Base-by-base conservation (phyloP, 1,140 invertebrate genomes). In the Carcinoscorpius rotundicauda region DNA sequence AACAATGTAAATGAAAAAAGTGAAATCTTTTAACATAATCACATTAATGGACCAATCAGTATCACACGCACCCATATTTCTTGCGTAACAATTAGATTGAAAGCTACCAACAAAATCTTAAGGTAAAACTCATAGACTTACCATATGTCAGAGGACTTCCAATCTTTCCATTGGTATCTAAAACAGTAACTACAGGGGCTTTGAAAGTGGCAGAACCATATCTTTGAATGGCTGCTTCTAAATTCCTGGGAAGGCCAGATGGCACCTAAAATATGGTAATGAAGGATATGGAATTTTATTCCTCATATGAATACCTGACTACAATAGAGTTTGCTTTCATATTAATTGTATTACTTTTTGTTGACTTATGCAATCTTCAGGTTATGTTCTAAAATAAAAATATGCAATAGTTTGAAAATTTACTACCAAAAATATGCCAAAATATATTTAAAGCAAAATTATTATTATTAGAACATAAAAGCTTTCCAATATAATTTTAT, bases 201-300 rank as follows among this genome's bases (percentile, higher is more conserved):
- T 99, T 99, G 74, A 91, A 97, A 0, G 91, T 90, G 3, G 92
- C 91, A n/a, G 92, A 91, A 6, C 94, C 95, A 75, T 97, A 98
- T 76, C 93, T 83, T 70, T 97, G 92, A 60, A 99, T 83, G 11
- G 97, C 95, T 52, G 91, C 88, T 76, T 98, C 95, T 49, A 99
- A 79, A 69, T 91, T 95, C 71, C 93, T 83, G 0, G 97, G 94
- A 59, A 98, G 79, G 6, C 93, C 94, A 3, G 93, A 89, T 6
- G 94, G 89, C 57, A 97, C 29, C 81, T 29, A 29, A 29, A 29
- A 29, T 29, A 29, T 29, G 29, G 29, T 29, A 29, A 29, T 29
- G 29, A 29, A 29, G 29, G 29, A 29, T 29, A 29, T 29, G 29
- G 29, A 29, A 2, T 29, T 29, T 29, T 29, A 29, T 29, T 29